Percentiles rank a stretch among this genome's conserved stretches.
These are phyloP conservation scores for Bolborhynchus lineola DNA, from an alignment of 2,113 vertebrate genomes.

Conservation along the genomic window DNA sequence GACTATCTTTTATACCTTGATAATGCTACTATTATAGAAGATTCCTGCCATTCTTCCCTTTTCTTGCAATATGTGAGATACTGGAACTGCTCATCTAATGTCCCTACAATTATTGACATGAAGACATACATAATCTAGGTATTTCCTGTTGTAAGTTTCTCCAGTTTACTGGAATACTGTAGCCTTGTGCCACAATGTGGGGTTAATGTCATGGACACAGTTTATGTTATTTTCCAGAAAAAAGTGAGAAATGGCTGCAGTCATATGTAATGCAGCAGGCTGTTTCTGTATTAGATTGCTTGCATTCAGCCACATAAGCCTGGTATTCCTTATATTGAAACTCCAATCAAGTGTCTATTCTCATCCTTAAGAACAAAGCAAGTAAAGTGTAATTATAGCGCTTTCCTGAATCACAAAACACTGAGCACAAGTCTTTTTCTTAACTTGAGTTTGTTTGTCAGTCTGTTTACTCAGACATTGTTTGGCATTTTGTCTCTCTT, in stretches of 20 bases:
- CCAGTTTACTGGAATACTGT: background rate
- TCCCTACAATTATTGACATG: background rate
- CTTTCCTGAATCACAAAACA: background rate
- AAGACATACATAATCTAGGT: background rate
- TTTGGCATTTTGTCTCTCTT: background rate
- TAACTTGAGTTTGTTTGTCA: background rate
- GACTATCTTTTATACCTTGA: background rate
- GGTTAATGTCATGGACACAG: background rate
- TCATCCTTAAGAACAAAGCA: background rate
- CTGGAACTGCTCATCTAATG: background rate
- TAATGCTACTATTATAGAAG: background rate
- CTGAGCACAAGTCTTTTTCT: background rate
- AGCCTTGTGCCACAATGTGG: background rate
- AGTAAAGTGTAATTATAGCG: background rate
- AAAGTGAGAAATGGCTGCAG: background rate
- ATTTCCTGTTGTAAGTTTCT: background rate
- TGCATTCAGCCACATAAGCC: background rate
- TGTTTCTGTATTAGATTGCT: background rate
- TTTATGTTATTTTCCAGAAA: background rate
- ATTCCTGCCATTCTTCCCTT: background rate
- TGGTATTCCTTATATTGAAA: background rate
- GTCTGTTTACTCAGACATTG: background rate
- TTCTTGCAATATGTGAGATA: background rate
- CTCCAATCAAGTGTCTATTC: background rate
- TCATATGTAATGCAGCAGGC: background rate